Percentiles rank a stretch among this genome's conserved stretches.
phyloP scores from a whole-genome alignment of 2,113 vertebrate species.

The Condylura cristata region DNA sequence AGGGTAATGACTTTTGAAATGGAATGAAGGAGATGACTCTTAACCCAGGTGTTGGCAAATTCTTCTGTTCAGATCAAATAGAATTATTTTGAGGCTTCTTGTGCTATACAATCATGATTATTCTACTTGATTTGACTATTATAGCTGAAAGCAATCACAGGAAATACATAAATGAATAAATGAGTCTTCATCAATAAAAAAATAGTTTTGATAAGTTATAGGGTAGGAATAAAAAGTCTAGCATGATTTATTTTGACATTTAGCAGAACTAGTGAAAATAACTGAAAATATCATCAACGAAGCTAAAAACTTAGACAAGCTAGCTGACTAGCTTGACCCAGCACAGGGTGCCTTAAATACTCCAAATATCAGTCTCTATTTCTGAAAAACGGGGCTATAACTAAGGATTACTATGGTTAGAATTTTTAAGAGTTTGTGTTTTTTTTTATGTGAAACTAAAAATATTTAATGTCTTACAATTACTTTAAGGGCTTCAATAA shows the following conservation, averaged over 20 bases:
- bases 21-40: too few species aligned
- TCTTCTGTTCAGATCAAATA: too few species aligned
- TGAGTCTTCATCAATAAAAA: too few species aligned
- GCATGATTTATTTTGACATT: neutral
- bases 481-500: neutral
- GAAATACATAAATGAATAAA: too few species aligned
- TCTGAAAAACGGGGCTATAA: neutral
- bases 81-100: too few species aligned
- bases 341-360: neutral
- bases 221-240: neutral
- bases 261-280: neutral
- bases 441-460: too few species aligned
- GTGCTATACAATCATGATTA: too few species aligned
- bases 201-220: neutral
- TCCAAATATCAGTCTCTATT: neutral
- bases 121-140: too few species aligned
- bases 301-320: neutral
- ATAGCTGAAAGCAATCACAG: too few species aligned
- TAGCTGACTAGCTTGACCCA: neutral
- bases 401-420: neutral
- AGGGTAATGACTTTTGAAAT: too few species aligned
- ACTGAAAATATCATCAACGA: slow-evolving; percentile 4
- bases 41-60: too few species aligned
- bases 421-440: neutral
- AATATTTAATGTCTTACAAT: neutral